phyloP scores from a whole-genome alignment of 2,797 vertebrate species.

The Falco biarmicus region DNA sequence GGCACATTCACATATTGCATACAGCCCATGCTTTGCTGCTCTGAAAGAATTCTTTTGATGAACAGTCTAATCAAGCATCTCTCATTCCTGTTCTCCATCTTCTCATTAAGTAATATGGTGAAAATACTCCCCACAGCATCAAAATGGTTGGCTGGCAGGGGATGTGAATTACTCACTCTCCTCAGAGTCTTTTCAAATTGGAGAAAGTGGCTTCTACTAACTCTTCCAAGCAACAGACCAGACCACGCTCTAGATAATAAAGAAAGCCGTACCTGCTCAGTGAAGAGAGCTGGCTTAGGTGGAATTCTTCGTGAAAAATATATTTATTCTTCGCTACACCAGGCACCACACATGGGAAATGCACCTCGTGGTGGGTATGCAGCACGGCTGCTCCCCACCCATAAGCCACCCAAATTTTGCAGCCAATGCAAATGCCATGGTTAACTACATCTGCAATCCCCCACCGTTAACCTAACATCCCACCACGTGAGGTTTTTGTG shows the following conservation, averaged over 20 bases:
- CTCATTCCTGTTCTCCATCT: neutral
- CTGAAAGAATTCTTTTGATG: neutral
- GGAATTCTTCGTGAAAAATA: neutral
- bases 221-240: neutral
- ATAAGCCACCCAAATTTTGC: neutral
- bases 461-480: rapidly evolving
- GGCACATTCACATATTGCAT: neutral
- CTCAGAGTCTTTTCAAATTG: neutral
- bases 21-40: rapidly evolving
- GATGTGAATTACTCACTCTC: neutral
- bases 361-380: rapidly evolving
- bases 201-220: neutral
- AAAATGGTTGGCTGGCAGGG: neutral
- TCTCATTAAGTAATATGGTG: neutral
- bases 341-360: neutral
- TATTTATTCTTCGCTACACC: neutral
- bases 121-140: neutral
- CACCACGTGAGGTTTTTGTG: neutral
- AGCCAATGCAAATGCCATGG: neutral
- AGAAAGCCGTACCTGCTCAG: neutral
- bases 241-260: neutral
- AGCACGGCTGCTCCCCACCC: neutral
- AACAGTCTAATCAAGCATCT: neutral
- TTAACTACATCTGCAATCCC: neutral
- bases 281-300: neutral